Evolutionary conservation across 2,888 invertebrate species (phyloP).

Genomic region (Eremobia ochroleuca): DNA sequence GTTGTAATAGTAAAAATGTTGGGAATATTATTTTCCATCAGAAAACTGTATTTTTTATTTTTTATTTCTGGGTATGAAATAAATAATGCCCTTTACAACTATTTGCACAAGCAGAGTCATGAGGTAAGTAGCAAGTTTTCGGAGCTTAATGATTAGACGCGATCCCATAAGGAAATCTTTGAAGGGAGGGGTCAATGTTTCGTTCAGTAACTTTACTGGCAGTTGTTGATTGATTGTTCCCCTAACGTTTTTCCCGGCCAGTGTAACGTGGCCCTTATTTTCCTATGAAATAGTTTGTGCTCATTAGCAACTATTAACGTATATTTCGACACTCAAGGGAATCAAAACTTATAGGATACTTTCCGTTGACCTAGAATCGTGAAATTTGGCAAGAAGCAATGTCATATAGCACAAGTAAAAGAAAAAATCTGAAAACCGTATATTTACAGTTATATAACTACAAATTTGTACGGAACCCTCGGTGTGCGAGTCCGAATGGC

Average conservation of each 20-base stretch:
- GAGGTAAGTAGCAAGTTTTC: not conserved
- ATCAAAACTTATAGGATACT: too few species aligned
- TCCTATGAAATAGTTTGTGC: conserved; percentile 9
- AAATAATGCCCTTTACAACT: not conserved
- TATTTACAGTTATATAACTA: too few species aligned
- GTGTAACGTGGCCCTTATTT: conserved; percentile 17
- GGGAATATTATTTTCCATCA: too few species aligned
- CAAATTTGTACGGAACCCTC: too few species aligned
- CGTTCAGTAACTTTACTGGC: conserved; percentile 8
- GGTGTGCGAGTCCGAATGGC: too few species aligned
- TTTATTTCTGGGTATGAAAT: not conserved
- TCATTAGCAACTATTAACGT: conserved; percentile 35
- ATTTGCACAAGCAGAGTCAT: not conserved
- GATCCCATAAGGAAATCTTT: conserved; percentile 6
- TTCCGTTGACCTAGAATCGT: too few species aligned
- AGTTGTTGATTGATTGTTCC: conserved; percentile 33
- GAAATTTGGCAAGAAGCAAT: too few species aligned
- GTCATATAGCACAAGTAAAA: too few species aligned
- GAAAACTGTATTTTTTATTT: too few species aligned
- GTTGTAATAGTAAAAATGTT: too few species aligned
- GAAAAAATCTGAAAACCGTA: too few species aligned
- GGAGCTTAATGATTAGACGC: not conserved
- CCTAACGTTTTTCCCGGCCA: conserved; percentile 7
- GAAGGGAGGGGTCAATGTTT: conserved; percentile 20
- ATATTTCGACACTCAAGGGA: too few species aligned